These are phyloP conservation scores for Zygothrica quintamaculata DNA, from an alignment of 2,888 invertebrate species.

Conservation along the genomic window DNA sequence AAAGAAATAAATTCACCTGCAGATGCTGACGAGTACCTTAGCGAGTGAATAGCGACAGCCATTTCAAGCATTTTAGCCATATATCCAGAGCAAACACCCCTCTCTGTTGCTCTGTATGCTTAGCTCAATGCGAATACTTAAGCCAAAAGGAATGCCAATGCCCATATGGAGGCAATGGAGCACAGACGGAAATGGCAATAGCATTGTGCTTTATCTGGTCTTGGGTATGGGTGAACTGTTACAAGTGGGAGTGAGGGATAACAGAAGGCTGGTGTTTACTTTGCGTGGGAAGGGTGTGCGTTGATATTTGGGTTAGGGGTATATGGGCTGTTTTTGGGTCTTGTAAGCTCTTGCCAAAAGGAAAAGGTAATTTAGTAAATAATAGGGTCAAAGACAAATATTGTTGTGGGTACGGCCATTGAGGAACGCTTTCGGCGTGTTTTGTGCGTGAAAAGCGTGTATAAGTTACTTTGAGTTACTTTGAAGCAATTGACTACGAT, in stretches of 20 bases:
- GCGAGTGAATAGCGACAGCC: conserved; percentile 32
- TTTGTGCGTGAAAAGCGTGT: conserved; percentile 78
- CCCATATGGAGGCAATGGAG: conserved; percentile 37
- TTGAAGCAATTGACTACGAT: conserved; percentile 74
- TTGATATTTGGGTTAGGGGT: no score
- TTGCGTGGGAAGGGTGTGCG: no score
- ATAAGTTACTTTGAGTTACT: conserved; percentile 74
- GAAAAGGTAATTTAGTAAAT: conserved; percentile 80
- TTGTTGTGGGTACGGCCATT: conserved; percentile 65
- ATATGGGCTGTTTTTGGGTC: conserved; percentile 12
- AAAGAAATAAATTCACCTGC: conserved; percentile 77
- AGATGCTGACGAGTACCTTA: conserved; percentile 61
- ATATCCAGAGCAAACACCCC: no score
- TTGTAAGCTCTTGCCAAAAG: conserved; percentile 54
- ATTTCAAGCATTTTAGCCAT: neutral
- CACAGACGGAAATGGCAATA: conserved; percentile 45
- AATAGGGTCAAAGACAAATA: conserved; percentile 79
- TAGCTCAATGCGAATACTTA: conserved; percentile 6
- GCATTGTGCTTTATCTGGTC: conserved; percentile 33
- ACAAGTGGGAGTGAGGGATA: neutral
- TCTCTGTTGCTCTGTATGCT: neutral
- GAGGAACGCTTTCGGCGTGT: conserved; percentile 65
- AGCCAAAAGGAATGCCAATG: conserved; percentile 27
- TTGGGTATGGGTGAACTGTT: conserved; percentile 3
- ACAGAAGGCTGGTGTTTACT: conserved; percentile 39